phyloP scores from a whole-genome alignment of 2,113 vertebrate species.

The Merops nubicus region DNA sequence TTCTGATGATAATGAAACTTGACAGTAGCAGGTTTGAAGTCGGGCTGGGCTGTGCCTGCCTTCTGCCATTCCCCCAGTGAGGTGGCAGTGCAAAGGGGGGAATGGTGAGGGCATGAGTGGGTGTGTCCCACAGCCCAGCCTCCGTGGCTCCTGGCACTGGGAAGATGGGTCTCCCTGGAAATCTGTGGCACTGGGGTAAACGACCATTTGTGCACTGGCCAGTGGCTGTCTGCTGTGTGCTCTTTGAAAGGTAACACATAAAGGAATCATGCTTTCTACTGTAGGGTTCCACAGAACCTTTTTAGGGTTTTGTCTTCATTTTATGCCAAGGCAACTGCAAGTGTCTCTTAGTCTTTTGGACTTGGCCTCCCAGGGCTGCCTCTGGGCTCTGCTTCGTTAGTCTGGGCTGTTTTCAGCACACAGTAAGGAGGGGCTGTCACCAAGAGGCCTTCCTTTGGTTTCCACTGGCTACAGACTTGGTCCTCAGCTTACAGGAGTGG shows the following conservation, averaged over 20 bases:
- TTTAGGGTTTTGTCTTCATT: not conserved
- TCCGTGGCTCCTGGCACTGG: not conserved
- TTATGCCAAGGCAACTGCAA: not conserved
- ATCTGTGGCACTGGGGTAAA: not conserved
- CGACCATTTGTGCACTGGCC: not conserved
- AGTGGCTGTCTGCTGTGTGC: rapidly evolving
- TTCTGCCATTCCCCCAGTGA: not conserved
- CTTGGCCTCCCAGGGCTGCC: not conserved
- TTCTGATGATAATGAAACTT: not conserved
- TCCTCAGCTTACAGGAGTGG: too few relatives aligned
- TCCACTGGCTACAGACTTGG: too few relatives aligned
- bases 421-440: too few relatives aligned
- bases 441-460: too few relatives aligned
- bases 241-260: too few relatives aligned
- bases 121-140: not conserved
- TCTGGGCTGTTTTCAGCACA: too few relatives aligned
- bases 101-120: not conserved
- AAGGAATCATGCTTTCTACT: not conserved
- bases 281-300: not conserved
- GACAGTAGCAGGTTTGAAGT: not conserved
- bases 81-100: not conserved
- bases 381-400: too few relatives aligned
- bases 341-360: not conserved
- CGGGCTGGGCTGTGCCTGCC: not conserved
- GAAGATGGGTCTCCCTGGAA: not conserved